Evolutionary conservation across 2,113 vertebrate genomes (phyloP).

Genomic region (Mixornis gularis): DNA sequence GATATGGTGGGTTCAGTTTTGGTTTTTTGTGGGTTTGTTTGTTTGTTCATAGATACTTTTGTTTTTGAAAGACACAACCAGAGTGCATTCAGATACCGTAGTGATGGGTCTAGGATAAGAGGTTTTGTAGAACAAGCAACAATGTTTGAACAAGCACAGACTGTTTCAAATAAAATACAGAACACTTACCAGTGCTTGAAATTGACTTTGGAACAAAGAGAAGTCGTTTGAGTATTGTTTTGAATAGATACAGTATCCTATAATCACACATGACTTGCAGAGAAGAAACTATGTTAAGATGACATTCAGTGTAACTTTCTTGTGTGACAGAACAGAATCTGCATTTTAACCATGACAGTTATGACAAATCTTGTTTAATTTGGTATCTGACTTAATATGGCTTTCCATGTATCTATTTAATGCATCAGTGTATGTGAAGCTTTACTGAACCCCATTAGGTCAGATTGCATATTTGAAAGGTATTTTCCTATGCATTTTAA

Average conservation of each 20-base stretch:
- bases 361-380: neutral
- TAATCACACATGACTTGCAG: neutral
- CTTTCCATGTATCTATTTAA: neutral
- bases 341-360: neutral
- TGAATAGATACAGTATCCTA: neutral
- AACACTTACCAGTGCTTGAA: neutral
- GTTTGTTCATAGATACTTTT: neutral
- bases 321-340: neutral
- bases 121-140: neutral
- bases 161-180: neutral
- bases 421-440: neutral
- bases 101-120: neutral
- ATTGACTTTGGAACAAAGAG: neutral
- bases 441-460: slow-evolving; percentile 37
- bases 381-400: neutral
- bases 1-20: neutral
- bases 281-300: neutral
- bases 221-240: neutral
- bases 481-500: slow-evolving; percentile 12
- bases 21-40: neutral
- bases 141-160: neutral
- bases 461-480: slow-evolving; percentile 31
- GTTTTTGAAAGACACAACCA: neutral
- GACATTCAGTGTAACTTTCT: neutral
- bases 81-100: neutral